phyloP scores from a whole-genome alignment of 2,113 vertebrate genomes.

The Barbus barbus region DNA sequence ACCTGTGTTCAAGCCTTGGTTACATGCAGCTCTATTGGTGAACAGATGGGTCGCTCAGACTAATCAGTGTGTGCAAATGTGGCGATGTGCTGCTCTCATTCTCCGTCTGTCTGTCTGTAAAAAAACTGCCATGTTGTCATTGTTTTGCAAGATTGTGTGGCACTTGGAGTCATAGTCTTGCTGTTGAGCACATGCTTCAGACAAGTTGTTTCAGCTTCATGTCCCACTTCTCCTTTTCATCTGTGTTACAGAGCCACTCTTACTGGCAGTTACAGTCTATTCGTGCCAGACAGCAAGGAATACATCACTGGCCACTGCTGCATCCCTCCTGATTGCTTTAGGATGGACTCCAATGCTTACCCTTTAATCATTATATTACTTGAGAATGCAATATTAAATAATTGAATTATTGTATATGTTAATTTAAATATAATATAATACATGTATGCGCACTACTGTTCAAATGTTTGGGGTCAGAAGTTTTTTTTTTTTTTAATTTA shows the following conservation, averaged over 20 bases:
- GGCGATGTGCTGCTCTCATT: background rate
- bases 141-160: constrained; percentile 4
- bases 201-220: background rate
- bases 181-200: constrained; percentile 7
- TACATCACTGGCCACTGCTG: background rate
- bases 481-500: too few relatives aligned
- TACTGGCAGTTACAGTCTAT: background rate
- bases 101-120: background rate
- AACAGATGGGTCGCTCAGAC: constrained; percentile 1
- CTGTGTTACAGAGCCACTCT: constrained; percentile 3
- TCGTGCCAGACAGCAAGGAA: background rate
- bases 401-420: too few relatives aligned
- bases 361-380: too few relatives aligned
- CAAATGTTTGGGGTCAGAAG: background rate
- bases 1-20: background rate
- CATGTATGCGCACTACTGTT: background rate
- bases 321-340: background rate
- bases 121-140: background rate
- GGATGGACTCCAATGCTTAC: background rate
- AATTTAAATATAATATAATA: too few relatives aligned
- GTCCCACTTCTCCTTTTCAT: background rate
- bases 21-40: background rate
- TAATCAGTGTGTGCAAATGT: constrained; percentile 4
- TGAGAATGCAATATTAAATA: too few relatives aligned
- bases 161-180: background rate